Evolutionary conservation across 2,797 vertebrate species (phyloP).

Genomic region (Cossypha polioptera): DNA sequence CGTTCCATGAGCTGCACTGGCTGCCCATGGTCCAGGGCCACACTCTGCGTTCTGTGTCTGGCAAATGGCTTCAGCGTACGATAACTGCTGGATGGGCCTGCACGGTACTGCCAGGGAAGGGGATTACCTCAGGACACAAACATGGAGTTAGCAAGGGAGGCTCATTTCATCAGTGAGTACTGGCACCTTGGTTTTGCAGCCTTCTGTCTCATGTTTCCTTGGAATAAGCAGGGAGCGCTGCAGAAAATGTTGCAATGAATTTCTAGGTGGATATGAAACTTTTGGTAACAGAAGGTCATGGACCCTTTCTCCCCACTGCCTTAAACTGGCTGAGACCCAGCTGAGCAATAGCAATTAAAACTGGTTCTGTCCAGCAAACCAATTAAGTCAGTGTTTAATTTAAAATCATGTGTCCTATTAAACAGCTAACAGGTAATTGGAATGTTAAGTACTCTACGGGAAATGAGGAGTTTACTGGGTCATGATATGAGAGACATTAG

Average conservation of each 20-base stretch:
- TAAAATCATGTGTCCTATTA: not conserved
- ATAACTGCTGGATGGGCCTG: rapidly evolving
- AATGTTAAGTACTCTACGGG: not conserved
- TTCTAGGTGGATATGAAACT: not conserved
- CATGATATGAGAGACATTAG: not conserved
- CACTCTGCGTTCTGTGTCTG: rapidly evolving
- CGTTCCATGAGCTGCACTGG: rapidly evolving
- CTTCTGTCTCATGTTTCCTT: not conserved
- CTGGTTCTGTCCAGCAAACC: not conserved
- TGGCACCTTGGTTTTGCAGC: not conserved
- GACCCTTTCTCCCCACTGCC: not conserved
- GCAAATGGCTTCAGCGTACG: rapidly evolving
- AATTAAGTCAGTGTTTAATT: not conserved
- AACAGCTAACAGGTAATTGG: not conserved
- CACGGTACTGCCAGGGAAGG: rapidly evolving
- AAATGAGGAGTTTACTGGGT: not conserved
- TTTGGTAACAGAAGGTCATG: not conserved
- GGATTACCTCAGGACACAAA: rapidly evolving
- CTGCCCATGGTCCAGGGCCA: not conserved
- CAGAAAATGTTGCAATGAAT: not conserved
- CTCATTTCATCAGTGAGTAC: not conserved
- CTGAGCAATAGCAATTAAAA: not conserved
- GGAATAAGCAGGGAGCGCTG: not conserved
- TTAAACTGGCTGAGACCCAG: not conserved
- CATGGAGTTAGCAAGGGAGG: not conserved